Evolutionary conservation across 2,797 vertebrate species (phyloP).

Genomic region (Lophotriccus pileatus): DNA sequence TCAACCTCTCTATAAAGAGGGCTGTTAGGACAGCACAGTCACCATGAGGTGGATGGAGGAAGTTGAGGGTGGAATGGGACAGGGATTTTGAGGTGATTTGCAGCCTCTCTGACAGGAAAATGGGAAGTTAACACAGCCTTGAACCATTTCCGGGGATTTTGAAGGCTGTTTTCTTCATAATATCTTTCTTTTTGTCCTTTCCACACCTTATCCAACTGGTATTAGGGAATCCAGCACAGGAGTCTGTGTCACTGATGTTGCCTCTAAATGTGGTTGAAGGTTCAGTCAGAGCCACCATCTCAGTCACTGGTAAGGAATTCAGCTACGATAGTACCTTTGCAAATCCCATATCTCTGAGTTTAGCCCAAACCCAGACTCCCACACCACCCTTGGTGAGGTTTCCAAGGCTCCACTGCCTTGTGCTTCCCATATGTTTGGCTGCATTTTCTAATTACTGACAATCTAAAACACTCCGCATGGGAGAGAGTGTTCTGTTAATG

Average conservation of each 20-base stretch:
- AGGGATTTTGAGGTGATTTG: neutral
- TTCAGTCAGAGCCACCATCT: constrained; percentile 41
- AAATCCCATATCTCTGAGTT: neutral
- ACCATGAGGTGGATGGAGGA: neutral
- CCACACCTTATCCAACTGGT: neutral
- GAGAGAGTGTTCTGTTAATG: neutral
- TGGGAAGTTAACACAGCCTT: neutral
- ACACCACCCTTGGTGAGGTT: neutral
- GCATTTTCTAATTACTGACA: neutral
- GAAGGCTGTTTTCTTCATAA: neutral
- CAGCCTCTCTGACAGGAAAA: neutral
- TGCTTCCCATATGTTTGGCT: neutral
- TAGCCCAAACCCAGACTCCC: neutral
- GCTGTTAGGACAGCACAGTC: neutral
- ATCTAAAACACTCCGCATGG: neutral
- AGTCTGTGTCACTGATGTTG: constrained; percentile 36
- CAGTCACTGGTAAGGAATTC: constrained; percentile 40
- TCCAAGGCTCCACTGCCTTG: neutral
- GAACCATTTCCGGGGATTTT: neutral
- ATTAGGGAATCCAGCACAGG: constrained; percentile 34
- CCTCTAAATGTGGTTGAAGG: constrained; percentile 47
- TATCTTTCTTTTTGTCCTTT: neutral
- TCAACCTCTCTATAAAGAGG: neutral
- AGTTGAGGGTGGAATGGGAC: neutral
- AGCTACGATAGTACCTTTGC: neutral